A percentile compares a stretch with the other conserved stretches of the same genome.
These are phyloP conservation scores for Melanocharis versteri DNA, from an alignment of 2,113 vertebrate genomes.

Conservation along the genomic window DNA sequence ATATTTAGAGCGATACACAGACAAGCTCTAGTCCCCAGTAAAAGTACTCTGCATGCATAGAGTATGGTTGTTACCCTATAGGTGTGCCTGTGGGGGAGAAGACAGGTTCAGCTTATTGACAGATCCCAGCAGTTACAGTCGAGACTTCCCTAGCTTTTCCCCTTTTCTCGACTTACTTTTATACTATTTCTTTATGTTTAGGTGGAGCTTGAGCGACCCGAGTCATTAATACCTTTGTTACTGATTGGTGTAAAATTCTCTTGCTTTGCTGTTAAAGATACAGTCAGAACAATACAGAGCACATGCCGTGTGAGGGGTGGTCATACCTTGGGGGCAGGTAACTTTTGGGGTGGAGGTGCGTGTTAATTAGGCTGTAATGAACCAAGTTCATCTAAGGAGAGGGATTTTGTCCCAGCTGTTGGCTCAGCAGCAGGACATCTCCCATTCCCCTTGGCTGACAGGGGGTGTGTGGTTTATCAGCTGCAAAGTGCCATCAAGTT, in stretches of 20 bases:
- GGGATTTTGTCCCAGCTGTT: background rate
- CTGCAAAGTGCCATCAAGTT: background rate
- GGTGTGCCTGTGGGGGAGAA: background rate
- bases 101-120: background rate
- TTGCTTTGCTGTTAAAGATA: background rate
- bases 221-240: background rate
- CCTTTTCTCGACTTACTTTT: background rate
- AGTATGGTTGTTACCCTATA: background rate
- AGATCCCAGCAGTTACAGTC: background rate
- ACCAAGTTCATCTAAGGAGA: background rate
- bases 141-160: background rate
- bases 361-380: background rate
- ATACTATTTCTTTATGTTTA: background rate
- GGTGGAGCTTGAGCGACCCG: background rate
- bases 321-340: background rate
- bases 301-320: background rate
- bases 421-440: background rate
- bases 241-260: background rate
- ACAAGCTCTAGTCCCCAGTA: background rate
- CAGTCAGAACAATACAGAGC: background rate
- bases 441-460: background rate
- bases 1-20: background rate
- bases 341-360: background rate
- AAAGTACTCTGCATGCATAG: fast-evolving
- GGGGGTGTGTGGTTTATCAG: background rate